Base-by-base conservation (phyloP, 2,888 invertebrate genomes). In the Labia minor region DNA sequence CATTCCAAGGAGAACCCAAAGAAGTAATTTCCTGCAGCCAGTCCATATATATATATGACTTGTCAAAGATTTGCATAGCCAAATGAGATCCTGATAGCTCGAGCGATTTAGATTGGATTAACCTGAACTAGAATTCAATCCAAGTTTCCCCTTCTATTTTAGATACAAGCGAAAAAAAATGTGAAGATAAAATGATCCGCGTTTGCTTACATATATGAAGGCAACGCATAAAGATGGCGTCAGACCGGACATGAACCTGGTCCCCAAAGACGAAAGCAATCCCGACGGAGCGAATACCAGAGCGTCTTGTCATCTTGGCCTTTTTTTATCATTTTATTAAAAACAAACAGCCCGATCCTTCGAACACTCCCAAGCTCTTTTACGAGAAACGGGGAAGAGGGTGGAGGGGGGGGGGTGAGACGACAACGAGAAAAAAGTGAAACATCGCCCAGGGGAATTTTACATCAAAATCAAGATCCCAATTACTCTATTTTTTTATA, bases 21-120 rank as follows among this genome's bases (percentile, higher is more conserved):
- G 49, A 49, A 14, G 49, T 49, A 49, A 49, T 49, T 49, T 49
- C 49, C 49, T 49, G 49, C 49, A 49, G 49, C 49, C 49, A 49
- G 49, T 49, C 49, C 49, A n/a, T 49, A 49, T 26, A n/a, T 49
- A 49, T 26, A 26, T 49, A 49, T 49, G 49, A 49, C 49, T 49
- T 49, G 49, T 49, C 49, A 49, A 49, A 49, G 49, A 49, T 49
- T 49, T 49, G 49, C 49, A 49, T 49, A 49, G 49, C n/a, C 49
- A 49, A 49, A 49, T 49, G 49, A 49, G 49, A 49, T 49, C 49
- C 49, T 49, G 49, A 49, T 49, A 49, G 49, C 49, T 49, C 49
- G 49, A 49, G 49, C 49, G 49, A 49, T 49, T 49, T 49, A 49
- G 49, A 49, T 49, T 49, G 49, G 49, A 49, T 49, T 49, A 49